Conservation (phyloP, 1,140 invertebrate species). For the Drosophila setifemur region DNA sequence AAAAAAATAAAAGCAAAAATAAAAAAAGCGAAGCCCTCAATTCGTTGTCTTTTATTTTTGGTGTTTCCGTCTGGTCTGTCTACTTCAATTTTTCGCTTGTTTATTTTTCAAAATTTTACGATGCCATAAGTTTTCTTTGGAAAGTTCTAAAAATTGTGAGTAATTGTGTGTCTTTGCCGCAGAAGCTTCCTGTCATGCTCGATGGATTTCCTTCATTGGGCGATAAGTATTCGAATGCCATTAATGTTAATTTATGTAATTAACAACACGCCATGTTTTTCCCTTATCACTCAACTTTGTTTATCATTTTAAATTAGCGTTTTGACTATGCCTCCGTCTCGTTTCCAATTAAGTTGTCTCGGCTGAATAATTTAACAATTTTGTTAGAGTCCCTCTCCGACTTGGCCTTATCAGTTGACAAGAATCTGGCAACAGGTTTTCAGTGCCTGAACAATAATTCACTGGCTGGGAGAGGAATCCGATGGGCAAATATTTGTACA, state of each 20-base stretch:
- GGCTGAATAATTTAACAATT: constrained; percentile 45
- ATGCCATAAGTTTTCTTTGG: constrained; percentile 43
- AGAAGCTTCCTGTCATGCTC: constrained; percentile 28
- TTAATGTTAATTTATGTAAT: constrained; percentile 48
- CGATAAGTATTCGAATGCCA: constrained; percentile 66
- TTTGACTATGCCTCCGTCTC: background rate
- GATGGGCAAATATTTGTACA: constrained; percentile 47
- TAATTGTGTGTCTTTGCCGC: background rate
- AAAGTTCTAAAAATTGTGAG: constrained; percentile 6
- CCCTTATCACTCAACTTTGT: constrained; percentile 10
- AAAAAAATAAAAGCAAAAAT: constrained; percentile 19
- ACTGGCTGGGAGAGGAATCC: background rate
- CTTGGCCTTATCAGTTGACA: constrained; percentile 49
- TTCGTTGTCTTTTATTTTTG: constrained; percentile 50
- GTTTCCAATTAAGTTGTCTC: constrained; percentile 46
- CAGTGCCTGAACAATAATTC: constrained; percentile 18
- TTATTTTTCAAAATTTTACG: constrained; percentile 69
- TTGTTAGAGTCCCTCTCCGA: constrained; percentile 25
- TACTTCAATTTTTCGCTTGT: constrained; percentile 58
- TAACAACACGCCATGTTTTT: constrained; percentile 44
- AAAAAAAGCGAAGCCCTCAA: constrained; percentile 30
- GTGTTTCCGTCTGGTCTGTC: constrained; percentile 29
- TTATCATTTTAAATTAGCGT: constrained; percentile 48
- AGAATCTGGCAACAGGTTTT: constrained; percentile 53
- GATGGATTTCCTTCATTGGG: constrained; percentile 44